Conservation (phyloP, 2,113 vertebrate genomes). For the Phylloscopus whistleri region DNA sequence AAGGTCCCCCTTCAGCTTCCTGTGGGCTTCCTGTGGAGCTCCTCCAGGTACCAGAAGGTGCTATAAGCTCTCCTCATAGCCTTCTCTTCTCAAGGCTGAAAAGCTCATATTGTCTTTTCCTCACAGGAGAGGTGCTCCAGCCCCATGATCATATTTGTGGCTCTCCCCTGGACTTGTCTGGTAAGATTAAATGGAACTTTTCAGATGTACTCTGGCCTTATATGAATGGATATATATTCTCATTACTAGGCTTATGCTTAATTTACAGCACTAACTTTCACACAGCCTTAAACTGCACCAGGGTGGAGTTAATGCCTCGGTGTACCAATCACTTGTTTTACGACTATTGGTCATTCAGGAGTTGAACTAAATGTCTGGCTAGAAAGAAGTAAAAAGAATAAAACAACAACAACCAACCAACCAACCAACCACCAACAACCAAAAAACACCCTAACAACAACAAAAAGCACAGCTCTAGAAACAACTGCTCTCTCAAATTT, state of each 20-base stretch:
- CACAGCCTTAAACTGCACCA: background rate
- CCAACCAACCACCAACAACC: no score
- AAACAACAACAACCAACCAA: no score
- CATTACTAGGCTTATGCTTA: background rate
- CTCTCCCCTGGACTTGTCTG: background rate
- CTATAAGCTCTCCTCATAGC: background rate
- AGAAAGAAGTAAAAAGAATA: background rate
- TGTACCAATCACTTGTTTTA: background rate
- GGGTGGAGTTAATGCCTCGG: fast-evolving
- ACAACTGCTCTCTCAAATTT: background rate
- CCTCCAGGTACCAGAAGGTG: background rate
- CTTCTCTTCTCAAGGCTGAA: background rate
- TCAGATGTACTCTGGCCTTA: background rate
- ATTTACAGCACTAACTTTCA: background rate
- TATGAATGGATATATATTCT: background rate
- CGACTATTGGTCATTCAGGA: fast-evolving
- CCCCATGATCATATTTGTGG: background rate
- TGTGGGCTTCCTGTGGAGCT: background rate
- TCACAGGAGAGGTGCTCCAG: background rate
- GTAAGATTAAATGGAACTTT: background rate
- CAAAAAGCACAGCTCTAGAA: background rate
- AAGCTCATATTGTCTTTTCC: background rate
- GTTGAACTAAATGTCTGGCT: background rate
- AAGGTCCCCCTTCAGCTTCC: background rate
- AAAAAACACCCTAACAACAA: background rate